These are phyloP conservation scores for Scaptomyza cyrtandrae DNA, from an alignment of 2,888 invertebrate species.

Conservation along the genomic window DNA sequence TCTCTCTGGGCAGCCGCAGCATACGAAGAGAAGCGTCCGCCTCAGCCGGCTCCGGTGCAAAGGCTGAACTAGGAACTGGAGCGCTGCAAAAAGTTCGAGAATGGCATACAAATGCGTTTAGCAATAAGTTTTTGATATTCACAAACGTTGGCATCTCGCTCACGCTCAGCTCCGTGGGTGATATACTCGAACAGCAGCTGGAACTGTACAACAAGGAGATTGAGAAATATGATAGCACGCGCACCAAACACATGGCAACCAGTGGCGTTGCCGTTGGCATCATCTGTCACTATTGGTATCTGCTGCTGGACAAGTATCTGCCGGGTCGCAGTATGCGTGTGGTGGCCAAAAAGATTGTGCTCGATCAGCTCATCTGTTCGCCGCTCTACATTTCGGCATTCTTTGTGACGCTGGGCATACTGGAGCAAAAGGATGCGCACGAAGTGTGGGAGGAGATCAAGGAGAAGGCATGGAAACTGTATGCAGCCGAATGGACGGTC, in stretches of 20 bases:
- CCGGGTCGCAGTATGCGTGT: constrained; percentile 88
- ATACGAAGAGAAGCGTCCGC: constrained; percentile 28
- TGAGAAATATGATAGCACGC: constrained; percentile 86
- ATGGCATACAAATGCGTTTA: constrained; percentile 85
- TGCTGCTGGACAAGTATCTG: constrained; percentile 89
- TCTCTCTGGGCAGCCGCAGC: constrained; percentile 33
- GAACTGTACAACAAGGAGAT: constrained; percentile 87
- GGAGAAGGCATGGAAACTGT: constrained; percentile 91
- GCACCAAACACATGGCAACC: constrained; percentile 91
- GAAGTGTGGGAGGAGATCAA: constrained; percentile 89
- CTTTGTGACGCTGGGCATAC: constrained; percentile 90
- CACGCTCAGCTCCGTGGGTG: constrained; percentile 91
- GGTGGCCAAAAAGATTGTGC: constrained; percentile 90
- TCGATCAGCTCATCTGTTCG: constrained; percentile 94
- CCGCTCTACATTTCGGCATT: constrained; percentile 92
- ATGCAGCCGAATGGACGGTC: constrained; percentile 94
- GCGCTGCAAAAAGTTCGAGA: constrained; percentile 63
- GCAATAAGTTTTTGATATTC: constrained; percentile 88
- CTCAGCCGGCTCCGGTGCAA: constrained; percentile 12
- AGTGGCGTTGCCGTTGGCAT: constrained; percentile 92
- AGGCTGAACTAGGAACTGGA: constrained; percentile 6
- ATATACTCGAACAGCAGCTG: constrained; percentile 91
- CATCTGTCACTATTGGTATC: constrained; percentile 95
- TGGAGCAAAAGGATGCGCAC: constrained; percentile 88
- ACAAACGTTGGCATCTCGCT: constrained; percentile 93